These are phyloP conservation scores for Amphipoea lucens DNA, from an alignment of 2,888 invertebrate genomes.

Conservation along the genomic window DNA sequence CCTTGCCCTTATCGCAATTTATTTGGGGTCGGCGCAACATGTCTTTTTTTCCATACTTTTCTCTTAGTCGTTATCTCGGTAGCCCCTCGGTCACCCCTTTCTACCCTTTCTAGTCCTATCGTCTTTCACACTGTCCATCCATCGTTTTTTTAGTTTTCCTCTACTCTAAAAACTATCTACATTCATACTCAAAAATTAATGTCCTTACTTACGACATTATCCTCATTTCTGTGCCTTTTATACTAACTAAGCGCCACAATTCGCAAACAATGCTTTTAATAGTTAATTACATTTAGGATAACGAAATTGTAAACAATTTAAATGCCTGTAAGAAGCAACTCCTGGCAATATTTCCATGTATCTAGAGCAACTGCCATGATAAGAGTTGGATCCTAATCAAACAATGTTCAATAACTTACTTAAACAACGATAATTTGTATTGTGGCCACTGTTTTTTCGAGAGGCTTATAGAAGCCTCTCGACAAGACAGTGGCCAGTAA, in stretches of 20 bases:
- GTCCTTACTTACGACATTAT: not conserved
- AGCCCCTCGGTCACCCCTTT: not conserved
- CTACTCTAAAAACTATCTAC: not conserved
- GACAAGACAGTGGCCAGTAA: no score
- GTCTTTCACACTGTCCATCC: not conserved
- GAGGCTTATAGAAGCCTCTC: no score
- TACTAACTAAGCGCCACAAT: not conserved
- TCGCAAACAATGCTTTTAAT: not conserved
- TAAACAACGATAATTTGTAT: no score
- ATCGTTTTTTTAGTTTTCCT: not conserved
- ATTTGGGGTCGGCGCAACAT: not conserved
- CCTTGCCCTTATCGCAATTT: not conserved
- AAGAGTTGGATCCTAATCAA: no score
- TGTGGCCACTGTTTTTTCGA: no score
- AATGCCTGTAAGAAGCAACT: no score
- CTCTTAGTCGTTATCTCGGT: not conserved
- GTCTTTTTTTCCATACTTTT: not conserved
- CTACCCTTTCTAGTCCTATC: not conserved
- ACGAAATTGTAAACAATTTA: not conserved
- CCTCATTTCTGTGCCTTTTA: not conserved
- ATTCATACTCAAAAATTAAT: not conserved
- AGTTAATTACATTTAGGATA: not conserved
- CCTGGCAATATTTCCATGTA: no score
- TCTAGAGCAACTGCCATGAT: no score
- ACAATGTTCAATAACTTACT: no score